Evolutionary conservation across 1,140 invertebrate species (phyloP), one percentile per base, ranked within the genome.

Genomic region (Drosophila nannoptera): DNA sequence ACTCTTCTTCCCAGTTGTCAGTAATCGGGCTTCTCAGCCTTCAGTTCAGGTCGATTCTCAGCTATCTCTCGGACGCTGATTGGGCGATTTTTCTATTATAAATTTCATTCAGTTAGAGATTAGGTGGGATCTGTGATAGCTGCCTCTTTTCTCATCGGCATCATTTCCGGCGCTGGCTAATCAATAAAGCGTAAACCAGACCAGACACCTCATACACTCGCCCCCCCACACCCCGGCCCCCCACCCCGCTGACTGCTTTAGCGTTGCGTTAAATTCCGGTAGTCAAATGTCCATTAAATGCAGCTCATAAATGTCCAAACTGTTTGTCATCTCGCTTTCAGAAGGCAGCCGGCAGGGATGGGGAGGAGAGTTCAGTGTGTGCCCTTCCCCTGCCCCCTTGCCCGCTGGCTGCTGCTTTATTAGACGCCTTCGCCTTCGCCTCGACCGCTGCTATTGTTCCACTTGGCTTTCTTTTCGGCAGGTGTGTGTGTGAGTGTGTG

Each of bases 281-380:
- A 88, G 87, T 88, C 87, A 86, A 87, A 88, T 88, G 80, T 87
- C 71, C 87, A 88, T 87, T 88, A 88, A 88, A 88, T 80, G 75
- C 72, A 46, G 78, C 77, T 78, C 82, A 87, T 87, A 87, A 87
- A 87, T 87, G 82, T 87, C 82, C 72, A 87, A 86, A 86, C 82
- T 86, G 82, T 82, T 86, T 87, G 82, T 87, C 82, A 87, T 87
- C 77, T 73, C 62, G 56, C 22, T 22, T 58, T 81, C 59, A 58
- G 46, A 43, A 16, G 12, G 14, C 9, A 7, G 12, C 8, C 29
- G 9, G 36, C 8, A 38, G n/a, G 36, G n/a, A 3, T 9, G 5
- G 8, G n/a, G 36, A 38, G 11, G 36, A 3, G 9, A 9, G 4
- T 5, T 40, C 40, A 42, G 40, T 14, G 5, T 7, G 12, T 14